Conservation (phyloP, 2,888 invertebrate genomes). For the Caenorhabditis sp. region DNA sequence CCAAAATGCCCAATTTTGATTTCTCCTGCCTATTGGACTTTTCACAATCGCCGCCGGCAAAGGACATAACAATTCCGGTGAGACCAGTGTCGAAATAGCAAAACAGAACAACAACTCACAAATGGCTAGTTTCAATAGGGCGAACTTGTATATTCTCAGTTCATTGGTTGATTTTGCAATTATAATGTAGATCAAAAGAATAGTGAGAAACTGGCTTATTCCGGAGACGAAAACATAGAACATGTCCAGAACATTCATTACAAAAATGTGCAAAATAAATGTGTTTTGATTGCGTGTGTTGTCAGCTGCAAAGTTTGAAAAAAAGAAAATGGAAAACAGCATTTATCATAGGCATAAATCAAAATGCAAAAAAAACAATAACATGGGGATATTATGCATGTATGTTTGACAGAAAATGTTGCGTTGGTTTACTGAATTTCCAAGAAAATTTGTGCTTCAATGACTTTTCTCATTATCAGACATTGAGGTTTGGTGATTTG, state of each 20-base stretch:
- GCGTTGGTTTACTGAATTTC: too few species aligned
- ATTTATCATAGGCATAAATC: too few species aligned
- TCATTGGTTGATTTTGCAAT: conserved; percentile 22
- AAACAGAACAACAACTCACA: conserved; percentile 21
- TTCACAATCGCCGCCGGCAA: conserved; percentile 13
- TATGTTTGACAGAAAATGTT: too few species aligned
- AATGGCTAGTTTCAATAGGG: conserved; percentile 23
- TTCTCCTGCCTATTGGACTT: conserved; percentile 23
- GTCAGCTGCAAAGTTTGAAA: too few species aligned
- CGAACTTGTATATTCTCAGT: conserved; percentile 21
- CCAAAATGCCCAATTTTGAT: conserved; percentile 16
- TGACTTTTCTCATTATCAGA: too few species aligned
- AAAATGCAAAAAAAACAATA: too few species aligned
- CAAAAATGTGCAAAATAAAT: too few species aligned
- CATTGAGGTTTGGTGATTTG: too few species aligned
- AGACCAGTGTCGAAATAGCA: conserved; percentile 12
- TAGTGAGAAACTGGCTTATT: conserved; percentile 12
- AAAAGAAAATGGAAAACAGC: too few species aligned
- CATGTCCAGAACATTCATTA: neutral
- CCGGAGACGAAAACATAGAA: conserved; percentile 8
- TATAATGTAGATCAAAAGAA: conserved; percentile 24
- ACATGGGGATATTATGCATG: too few species aligned
- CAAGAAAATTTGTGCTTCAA: too few species aligned
- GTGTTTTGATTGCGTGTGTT: too few species aligned
- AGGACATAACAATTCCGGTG: conserved; percentile 28